A percentile compares a stretch with the other conserved stretches of the same genome.
Evolutionary conservation across 2,888 invertebrate genomes (phyloP).

Genomic region (Watsonalla cultraria): DNA sequence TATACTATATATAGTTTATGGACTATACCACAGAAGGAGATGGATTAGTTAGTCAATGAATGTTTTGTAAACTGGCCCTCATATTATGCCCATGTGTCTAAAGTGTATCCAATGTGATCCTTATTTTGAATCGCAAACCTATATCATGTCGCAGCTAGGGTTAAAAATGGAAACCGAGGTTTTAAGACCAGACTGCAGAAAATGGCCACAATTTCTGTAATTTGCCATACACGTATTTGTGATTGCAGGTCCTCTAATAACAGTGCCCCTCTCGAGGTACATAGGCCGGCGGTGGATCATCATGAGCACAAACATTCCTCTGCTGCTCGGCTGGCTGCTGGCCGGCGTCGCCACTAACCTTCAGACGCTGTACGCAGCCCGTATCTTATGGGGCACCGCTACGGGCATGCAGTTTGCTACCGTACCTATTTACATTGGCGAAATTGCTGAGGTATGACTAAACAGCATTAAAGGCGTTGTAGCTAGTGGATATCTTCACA

Average conservation of each 20-base stretch:
- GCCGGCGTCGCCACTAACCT: constrained; percentile 79
- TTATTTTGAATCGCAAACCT: too few relatives aligned
- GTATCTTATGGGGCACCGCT: constrained; percentile 81
- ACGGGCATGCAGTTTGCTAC: constrained; percentile 85
- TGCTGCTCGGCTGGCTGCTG: constrained; percentile 85
- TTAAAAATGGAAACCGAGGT: background rate
- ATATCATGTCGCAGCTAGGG: too few relatives aligned
- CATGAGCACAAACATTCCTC: constrained; percentile 82
- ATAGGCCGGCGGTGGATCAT: constrained; percentile 85
- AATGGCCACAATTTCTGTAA: background rate
- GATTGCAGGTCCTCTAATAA: constrained; percentile 81
- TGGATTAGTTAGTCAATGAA: too few relatives aligned
- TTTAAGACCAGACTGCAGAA: background rate
- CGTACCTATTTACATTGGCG: constrained; percentile 91
- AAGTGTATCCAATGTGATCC: too few relatives aligned
- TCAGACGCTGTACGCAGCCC: constrained; percentile 75
- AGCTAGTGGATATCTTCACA: too few relatives aligned
- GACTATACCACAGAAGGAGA: too few relatives aligned
- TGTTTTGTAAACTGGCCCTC: too few relatives aligned
- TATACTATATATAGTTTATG: too few relatives aligned
- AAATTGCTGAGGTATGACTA: constrained; percentile 83
- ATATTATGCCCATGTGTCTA: too few relatives aligned
- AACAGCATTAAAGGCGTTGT: background rate
- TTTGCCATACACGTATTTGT: background rate
- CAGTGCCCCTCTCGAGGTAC: constrained; percentile 82